phyloP scores from a whole-genome alignment of 1,140 invertebrate genomes.

The Drosophila orosa region DNA sequence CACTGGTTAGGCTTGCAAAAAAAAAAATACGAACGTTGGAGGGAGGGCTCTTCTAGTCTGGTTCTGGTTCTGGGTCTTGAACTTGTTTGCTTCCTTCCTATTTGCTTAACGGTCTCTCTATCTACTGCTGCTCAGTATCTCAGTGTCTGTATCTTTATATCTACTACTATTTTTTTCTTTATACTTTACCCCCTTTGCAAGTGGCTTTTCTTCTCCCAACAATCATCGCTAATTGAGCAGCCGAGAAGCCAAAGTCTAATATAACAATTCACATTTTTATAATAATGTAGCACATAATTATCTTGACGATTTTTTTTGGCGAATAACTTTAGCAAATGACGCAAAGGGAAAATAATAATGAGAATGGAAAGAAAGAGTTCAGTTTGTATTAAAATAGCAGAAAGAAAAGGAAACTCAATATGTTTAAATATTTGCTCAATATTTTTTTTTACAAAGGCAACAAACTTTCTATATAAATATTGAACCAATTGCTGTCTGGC shows the following conservation, averaged over 20 bases:
- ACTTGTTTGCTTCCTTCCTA: slow-evolving; percentile 76
- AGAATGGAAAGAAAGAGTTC: neutral
- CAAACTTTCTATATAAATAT: slow-evolving; percentile 17
- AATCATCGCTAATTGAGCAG: slow-evolving; percentile 69
- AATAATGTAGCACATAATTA: slow-evolving; percentile 26
- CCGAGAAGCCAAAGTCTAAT: slow-evolving; percentile 44
- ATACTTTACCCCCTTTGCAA: slow-evolving; percentile 2
- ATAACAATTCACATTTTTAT: slow-evolving; percentile 43
- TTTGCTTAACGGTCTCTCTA: slow-evolving; percentile 67
- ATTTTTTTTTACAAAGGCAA: no score
- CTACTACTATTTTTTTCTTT: slow-evolving; percentile 4
- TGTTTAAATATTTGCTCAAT: slow-evolving; percentile 2
- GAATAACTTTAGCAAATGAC: slow-evolving; percentile 34
- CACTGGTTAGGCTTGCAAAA: slow-evolving; percentile 64
- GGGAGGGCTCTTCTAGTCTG: slow-evolving; percentile 31
- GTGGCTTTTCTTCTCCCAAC: slow-evolving; percentile 35
- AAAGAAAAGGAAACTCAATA: slow-evolving; percentile 2
- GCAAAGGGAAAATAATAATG: slow-evolving; percentile 13
- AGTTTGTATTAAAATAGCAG: neutral
- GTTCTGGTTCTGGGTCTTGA: slow-evolving; percentile 62
- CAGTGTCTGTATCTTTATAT: neutral
- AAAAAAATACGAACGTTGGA: slow-evolving; percentile 19
- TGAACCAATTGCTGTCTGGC: slow-evolving; percentile 1
- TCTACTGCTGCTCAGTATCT: neutral
- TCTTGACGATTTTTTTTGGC: slow-evolving; percentile 36